Evolutionary conservation across 2,797 vertebrate genomes (phyloP), one percentile per base, ranked within the genome.

Genomic region (Bufotes viridis): DNA sequence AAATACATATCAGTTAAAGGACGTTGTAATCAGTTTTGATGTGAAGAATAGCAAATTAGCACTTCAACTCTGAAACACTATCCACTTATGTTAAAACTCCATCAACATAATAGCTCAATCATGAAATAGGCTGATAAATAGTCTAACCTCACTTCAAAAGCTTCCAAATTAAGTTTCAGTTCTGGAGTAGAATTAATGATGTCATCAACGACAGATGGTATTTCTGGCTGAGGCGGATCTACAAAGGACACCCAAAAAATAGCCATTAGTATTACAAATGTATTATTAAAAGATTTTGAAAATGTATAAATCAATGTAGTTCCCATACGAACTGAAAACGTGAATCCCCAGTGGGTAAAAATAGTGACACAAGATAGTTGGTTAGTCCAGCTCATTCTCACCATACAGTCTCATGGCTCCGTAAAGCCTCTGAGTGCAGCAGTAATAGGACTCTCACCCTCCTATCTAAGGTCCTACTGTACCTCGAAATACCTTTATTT

Each of bases 131-230:
- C 42, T 42, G 15, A 26, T 57, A 24, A 57, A 26, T 15, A 20
- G 20, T 10, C 84, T 86, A 84, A 91, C 91, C 91, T 90, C 78
- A 14, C 63, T 49, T 89, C 81, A 22, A 81, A 57, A 7, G 15
- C 69, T 79, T 90, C 82, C 2, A 85, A 82, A 18, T 87, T 63
- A n/a, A 84, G 22, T 17, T 72, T 76, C 78, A 91, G 18, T 78
- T 91, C 90, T 12, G 90, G 91, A 80, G 90, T 91, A 53, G 91
- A 90, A 63, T 60, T 85, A 55, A 91, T 70, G 18, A 91, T 84
- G 2, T 91, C 89, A 14, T 90, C 88, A 85, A 91, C 63, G 29
- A 89, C 89, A 55, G 90, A 90, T 63, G 65, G 11, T 18, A 20
- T 8, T n/a, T 63, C 17, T 2, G 29, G 82, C 58, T 2, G 24